Percentiles rank a stretch among this genome's conserved stretches.
These are phyloP conservation scores for Morpho helenor DNA, from an alignment of 2,888 invertebrate species.

Conservation along the genomic window DNA sequence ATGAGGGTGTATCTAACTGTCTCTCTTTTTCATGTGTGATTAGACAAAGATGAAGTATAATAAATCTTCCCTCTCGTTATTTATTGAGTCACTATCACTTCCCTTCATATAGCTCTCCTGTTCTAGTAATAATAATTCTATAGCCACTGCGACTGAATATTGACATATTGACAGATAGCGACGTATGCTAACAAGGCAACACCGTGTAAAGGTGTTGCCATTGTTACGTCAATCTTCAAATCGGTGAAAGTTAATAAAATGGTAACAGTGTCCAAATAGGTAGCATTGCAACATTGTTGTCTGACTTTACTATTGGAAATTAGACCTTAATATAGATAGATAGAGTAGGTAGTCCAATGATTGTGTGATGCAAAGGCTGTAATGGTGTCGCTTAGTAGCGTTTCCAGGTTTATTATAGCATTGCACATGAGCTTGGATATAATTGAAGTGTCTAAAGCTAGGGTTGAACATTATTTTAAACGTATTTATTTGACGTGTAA, in stretches of 20 bases:
- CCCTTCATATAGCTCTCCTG: too few species aligned
- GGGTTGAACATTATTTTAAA: constrained; percentile 9
- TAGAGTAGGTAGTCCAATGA: constrained; percentile 12
- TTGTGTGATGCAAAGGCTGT: constrained; percentile 1
- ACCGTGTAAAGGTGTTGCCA: constrained; percentile 9
- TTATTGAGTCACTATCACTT: too few species aligned
- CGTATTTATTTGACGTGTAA: not conserved
- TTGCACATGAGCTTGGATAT: constrained; percentile 25
- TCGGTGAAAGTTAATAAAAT: constrained; percentile 33
- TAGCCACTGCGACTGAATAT: not conserved
- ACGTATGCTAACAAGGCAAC: constrained; percentile 17
- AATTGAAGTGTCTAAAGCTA: constrained; percentile 20
- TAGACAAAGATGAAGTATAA: too few species aligned
- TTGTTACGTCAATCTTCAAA: constrained; percentile 32
- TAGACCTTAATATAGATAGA: not conserved
- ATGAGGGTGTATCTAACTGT: too few species aligned
- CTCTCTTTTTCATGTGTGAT: too few species aligned
- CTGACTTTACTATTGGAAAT: not conserved
- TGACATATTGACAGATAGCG: constrained; percentile 10
- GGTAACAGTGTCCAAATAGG: constrained; percentile 29
- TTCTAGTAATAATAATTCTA: too few species aligned
- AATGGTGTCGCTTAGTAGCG: constrained; percentile 23
- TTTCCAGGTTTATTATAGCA: constrained; percentile 26
- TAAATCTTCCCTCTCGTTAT: too few species aligned
- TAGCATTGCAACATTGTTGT: constrained; percentile 22